Base-by-base conservation (phyloP, 2,797 vertebrate genomes). In the Gymnoscopelus braueri region DNA sequence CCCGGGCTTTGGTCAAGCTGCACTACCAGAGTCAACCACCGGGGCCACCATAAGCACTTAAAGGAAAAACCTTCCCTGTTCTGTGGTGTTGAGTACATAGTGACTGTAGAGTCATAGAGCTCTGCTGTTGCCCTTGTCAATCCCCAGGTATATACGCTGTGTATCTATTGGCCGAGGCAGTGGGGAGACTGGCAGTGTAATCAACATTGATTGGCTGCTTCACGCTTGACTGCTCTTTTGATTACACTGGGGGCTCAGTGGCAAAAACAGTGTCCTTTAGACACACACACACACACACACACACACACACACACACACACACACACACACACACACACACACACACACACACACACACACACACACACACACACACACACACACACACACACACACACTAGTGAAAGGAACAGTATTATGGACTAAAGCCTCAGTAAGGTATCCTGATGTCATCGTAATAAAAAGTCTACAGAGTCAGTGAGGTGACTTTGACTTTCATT, bases 161-260 rank as follows among this genome's bases (percentile, higher is more conserved):
- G 60, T 24, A 23, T 61, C 66, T 61, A 44, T 58, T 9, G 67
- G 44, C 29, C 15, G 57, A 63, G 57, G 63, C 67, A 51, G 26
- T 47, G 61, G 50, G 77, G 67, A 67, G 66, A 71, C 69, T 70
- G 72, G 70, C 65, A 64, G 57, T 75, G 71, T 85, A 82, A 85
- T 79, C 78, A 84, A 72, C 84, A 84, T 86, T 71, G 86, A 87
- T 86, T 81, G 68, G 63, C 63, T 81, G 19, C 74, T 77, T 77
- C 75, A 75, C 81, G 63, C 64, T 60, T 24, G 57, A 15, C 61
- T 61, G 67, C 56, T 82, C 69, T 65, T 67, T 72, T 84, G 72
- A 76, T 82, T 81, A 74, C 61, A 50, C 52, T 63, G 71, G 54
- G 32, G 59, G 71, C 72, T 73, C 72, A 15, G 15, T 58, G 32